Conservation (phyloP, 2,888 invertebrate genomes). For the Melieria omissa region DNA sequence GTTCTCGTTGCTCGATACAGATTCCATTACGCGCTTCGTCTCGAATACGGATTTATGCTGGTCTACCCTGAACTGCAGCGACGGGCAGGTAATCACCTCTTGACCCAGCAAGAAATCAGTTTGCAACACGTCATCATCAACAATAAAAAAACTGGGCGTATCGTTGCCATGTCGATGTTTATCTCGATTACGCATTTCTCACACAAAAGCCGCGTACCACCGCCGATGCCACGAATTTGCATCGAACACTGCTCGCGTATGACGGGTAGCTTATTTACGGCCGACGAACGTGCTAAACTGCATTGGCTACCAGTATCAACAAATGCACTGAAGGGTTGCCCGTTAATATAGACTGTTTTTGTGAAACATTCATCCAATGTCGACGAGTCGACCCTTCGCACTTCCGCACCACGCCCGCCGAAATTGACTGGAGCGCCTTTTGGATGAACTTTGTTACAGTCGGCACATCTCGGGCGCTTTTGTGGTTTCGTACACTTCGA, state of each 20-base stretch:
- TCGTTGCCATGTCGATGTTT: not conserved
- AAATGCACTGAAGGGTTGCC: slow-evolving; percentile 10
- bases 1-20: not conserved
- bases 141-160: slow-evolving; percentile 16
- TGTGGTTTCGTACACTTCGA: not conserved
- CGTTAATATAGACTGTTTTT: slow-evolving; percentile 11
- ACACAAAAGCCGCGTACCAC: too few species aligned
- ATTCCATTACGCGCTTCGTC: too few species aligned
- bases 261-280: slow-evolving; percentile 3
- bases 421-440: slow-evolving; percentile 17
- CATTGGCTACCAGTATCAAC: slow-evolving; percentile 34
- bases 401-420: not conserved
- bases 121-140: slow-evolving; percentile 7
- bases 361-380: slow-evolving; percentile 8
- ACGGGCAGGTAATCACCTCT: not conserved
- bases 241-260: slow-evolving; percentile 2
- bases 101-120: slow-evolving; percentile 20
- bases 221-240: slow-evolving; percentile 21
- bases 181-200: not conserved
- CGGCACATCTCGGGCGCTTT: slow-evolving; percentile 2
- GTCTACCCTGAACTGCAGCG: not conserved
- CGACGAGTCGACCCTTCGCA: not conserved
- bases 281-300: not conserved
- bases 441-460: slow-evolving; percentile 17
- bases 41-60: not conserved